A percentile compares a stretch with the other conserved stretches of the same genome.
Evolutionary conservation across 2,888 invertebrate genomes (phyloP).

Genomic region (Calliphora vomitoria): DNA sequence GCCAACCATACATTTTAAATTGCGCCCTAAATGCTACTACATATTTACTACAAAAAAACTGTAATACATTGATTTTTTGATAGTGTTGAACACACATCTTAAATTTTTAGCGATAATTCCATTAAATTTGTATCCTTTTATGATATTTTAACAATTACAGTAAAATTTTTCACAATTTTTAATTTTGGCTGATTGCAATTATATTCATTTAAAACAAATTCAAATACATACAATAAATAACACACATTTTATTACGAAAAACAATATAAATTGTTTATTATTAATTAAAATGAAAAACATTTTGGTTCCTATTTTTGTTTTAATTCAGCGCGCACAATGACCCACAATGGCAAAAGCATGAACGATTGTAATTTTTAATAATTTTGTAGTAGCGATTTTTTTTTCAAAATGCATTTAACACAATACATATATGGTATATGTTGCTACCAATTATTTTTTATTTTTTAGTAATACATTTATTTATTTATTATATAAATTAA

Average conservation of each 20-base stretch:
- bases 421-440: constrained; percentile 10
- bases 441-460: constrained; percentile 42
- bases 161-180: neutral
- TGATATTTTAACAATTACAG: neutral
- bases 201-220: constrained; percentile 6
- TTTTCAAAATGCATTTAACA: constrained; percentile 4
- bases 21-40: too few relatives aligned
- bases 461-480: constrained; percentile 41
- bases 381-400: neutral
- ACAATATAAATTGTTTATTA: constrained; percentile 45
- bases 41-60: too few relatives aligned
- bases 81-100: too few relatives aligned
- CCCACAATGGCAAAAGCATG: neutral
- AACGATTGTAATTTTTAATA: constrained; percentile 19
- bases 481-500: constrained; percentile 33
- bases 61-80: too few relatives aligned
- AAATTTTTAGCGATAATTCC: neutral
- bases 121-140: neutral
- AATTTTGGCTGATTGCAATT: constrained; percentile 12
- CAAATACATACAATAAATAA: constrained; percentile 19
- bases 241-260: constrained; percentile 16
- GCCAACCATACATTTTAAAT: too few relatives aligned
- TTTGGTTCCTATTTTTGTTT: neutral
- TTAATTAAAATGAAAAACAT: constrained; percentile 49
- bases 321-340: neutral